These are phyloP conservation scores for Lagocephalus sceleratus DNA, from an alignment of 2,797 vertebrate species.

Conservation along the genomic window DNA sequence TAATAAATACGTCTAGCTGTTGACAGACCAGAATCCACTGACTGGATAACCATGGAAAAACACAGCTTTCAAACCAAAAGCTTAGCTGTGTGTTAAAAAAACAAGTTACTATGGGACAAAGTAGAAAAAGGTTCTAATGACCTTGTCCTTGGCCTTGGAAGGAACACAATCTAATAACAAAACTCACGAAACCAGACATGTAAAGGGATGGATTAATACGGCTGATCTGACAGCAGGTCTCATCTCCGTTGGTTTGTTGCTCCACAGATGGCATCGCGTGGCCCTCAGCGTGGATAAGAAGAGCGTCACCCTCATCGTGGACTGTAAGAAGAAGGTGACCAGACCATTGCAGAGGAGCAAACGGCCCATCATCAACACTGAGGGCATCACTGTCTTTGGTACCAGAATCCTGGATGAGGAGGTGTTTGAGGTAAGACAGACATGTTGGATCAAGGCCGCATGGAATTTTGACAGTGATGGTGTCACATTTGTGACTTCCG, in stretches of 20 bases:
- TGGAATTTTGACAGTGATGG: not conserved
- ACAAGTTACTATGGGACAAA: no score
- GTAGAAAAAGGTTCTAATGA: no score
- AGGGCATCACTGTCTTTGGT: constrained; percentile 94
- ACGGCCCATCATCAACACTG: constrained; percentile 83
- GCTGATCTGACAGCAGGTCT: not conserved
- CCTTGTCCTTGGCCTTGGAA: no score
- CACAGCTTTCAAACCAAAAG: no score
- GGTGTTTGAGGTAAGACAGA: constrained; percentile 89
- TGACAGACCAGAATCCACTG: no score
- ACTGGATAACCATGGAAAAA: no score
- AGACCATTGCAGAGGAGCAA: constrained; percentile 85
- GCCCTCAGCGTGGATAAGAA: constrained; percentile 96
- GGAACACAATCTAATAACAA: no score
- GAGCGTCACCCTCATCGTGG: constrained; percentile 91
- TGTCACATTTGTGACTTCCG: not conserved
- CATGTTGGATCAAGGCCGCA: constrained; percentile 1
- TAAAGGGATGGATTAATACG: not conserved
- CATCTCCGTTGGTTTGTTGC: constrained; percentile 3
- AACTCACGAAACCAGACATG: no score
- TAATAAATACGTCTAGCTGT: no score
- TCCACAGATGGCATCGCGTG: constrained; percentile 91
- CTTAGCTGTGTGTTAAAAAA: no score
- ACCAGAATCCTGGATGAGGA: constrained; percentile 96
- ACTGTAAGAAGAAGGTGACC: constrained; percentile 93